These are phyloP conservation scores for Cydia strobilella DNA, from an alignment of 1,140 invertebrate species.

Conservation along the genomic window DNA sequence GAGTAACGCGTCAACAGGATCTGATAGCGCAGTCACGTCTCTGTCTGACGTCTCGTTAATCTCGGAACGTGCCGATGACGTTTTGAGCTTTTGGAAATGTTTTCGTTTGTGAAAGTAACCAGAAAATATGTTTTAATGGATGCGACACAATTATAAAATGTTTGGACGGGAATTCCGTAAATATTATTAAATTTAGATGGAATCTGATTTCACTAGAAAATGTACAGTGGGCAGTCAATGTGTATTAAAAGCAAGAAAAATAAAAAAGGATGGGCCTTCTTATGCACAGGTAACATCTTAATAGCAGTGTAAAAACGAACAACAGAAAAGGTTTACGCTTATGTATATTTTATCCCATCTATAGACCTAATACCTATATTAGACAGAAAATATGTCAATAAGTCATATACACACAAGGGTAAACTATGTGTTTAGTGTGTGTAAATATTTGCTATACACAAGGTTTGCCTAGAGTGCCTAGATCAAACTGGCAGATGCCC, in stretches of 20 bases:
- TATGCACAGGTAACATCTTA: no score
- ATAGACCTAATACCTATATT: no score
- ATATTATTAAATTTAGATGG: no score
- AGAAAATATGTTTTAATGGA: not conserved
- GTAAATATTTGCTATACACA: constrained; percentile 11
- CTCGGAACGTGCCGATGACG: constrained; percentile 19
- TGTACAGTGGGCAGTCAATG: no score
- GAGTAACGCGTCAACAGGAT: constrained; percentile 29
- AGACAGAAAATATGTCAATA: not conserved
- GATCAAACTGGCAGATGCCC: constrained; percentile 19
- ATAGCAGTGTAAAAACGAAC: no score
- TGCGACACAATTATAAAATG: no score
- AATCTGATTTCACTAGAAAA: no score
- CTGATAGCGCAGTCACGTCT: constrained; percentile 21
- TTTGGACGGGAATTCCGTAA: no score
- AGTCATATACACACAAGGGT: not conserved
- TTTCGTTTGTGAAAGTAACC: not conserved
- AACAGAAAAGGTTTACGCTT: no score
- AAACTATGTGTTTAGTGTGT: not conserved
- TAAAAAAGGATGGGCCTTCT: no score
- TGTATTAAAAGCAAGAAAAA: no score
- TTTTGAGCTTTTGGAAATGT: constrained; percentile 8
- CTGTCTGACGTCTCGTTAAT: constrained; percentile 26
- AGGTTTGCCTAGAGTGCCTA: constrained; percentile 18
- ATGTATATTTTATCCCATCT: not conserved